A percentile compares a stretch with the other conserved stretches of the same genome.
phyloP scores from a whole-genome alignment of 1,140 invertebrate species.

The Cyclargus thomasi region DNA sequence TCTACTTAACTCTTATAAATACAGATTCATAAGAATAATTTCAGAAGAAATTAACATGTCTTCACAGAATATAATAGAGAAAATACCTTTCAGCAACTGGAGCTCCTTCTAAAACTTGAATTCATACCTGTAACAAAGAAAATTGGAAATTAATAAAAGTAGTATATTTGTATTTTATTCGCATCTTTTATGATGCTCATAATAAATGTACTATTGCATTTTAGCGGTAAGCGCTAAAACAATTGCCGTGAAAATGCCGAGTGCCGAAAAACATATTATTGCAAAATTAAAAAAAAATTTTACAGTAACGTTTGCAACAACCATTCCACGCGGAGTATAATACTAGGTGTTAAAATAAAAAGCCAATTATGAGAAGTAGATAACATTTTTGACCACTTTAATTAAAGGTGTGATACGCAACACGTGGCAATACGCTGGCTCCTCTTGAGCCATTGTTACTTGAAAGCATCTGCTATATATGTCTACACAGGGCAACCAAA shows the following conservation, averaged over 20 bases:
- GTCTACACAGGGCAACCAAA: neutral
- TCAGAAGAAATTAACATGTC: no score
- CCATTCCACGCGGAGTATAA: neutral
- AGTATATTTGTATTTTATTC: neutral
- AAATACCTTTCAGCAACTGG: neutral
- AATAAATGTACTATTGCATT: neutral
- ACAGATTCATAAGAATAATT: no score
- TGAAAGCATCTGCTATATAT: neutral
- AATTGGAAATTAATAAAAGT: neutral
- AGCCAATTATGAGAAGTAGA: constrained; percentile 5
- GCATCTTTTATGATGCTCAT: neutral
- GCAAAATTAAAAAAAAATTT: neutral
- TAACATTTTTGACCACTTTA: constrained; percentile 11
- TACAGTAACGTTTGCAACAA: neutral
- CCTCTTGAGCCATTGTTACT: neutral
- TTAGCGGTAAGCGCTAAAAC: neutral
- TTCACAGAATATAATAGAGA: neutral
- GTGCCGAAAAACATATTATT: no score
- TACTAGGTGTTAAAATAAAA: constrained; percentile 10
- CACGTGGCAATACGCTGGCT: neutral
- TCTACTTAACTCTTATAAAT: no score
- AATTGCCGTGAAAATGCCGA: neutral
- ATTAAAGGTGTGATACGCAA: constrained; percentile 6
- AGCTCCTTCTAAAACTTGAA: neutral
- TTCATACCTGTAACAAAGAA: constrained; percentile 2